These are phyloP conservation scores for Lepilemur septentrionalis DNA, from an alignment of 2,797 vertebrate genomes.

Conservation along the genomic window DNA sequence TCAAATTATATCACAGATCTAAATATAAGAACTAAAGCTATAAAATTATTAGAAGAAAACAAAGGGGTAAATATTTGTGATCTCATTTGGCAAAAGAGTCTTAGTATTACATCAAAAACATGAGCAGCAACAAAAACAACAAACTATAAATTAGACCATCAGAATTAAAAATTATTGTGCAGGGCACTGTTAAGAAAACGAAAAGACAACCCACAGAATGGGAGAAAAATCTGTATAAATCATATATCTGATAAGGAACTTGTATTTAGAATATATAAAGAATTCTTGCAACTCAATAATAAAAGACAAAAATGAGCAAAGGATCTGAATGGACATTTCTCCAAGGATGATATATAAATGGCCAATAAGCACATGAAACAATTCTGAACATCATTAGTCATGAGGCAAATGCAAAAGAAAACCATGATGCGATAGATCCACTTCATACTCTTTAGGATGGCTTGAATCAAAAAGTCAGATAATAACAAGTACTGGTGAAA, in stretches of 20 bases:
- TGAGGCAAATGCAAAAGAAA: neutral
- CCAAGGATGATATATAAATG: neutral
- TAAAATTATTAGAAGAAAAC: neutral
- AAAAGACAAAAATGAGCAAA: neutral
- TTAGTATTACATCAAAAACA: neutral
- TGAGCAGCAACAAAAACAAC: neutral
- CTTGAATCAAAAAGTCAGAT: neutral
- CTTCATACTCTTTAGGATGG: neutral
- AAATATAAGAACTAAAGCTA: neutral
- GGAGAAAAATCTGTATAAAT: neutral
- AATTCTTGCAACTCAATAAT: neutral
- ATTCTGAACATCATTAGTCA: neutral
- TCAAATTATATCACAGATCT: neutral
- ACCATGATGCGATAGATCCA: neutral
- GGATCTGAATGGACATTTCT: neutral
- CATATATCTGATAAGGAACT: neutral
- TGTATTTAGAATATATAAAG: neutral
- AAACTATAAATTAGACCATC: neutral
- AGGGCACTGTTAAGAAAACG: neutral
- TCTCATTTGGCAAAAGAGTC: neutral
- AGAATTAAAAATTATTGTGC: neutral
- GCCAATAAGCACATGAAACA: neutral
- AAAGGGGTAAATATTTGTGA: neutral
- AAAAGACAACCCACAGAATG: neutral
- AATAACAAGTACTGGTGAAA: neutral